phyloP scores from a whole-genome alignment of 1,140 invertebrate species.

The Carcinoscorpius rotundicauda region DNA sequence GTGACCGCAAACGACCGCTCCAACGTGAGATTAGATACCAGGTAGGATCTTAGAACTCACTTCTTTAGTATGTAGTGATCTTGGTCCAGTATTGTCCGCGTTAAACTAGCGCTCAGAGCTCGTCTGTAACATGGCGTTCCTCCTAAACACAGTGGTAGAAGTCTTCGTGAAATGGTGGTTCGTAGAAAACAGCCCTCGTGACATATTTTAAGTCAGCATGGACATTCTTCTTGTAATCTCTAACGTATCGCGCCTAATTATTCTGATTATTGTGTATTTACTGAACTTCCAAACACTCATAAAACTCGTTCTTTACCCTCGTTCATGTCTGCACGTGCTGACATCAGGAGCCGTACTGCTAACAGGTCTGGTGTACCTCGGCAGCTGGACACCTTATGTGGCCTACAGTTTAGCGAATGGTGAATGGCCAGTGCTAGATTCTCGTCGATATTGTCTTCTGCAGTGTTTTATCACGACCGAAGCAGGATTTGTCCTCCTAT shows the following conservation, averaged over 20 bases:
- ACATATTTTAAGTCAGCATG: slow-evolving; percentile 1
- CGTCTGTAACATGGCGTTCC: no score
- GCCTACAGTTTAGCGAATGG: slow-evolving; percentile 19
- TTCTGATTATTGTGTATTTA: slow-evolving; percentile 14
- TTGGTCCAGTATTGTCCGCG: no score
- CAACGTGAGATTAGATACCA: no score
- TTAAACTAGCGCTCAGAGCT: no score
- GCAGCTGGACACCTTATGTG: slow-evolving; percentile 21
- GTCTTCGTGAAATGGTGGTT: no score
- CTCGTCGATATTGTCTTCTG: slow-evolving; percentile 20
- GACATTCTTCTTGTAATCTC: slow-evolving; percentile 14
- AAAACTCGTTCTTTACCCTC: slow-evolving; percentile 10
- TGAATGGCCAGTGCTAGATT: slow-evolving; percentile 19
- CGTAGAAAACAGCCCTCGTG: no score
- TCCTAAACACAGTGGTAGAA: no score
- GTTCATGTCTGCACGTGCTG: slow-evolving; percentile 11
- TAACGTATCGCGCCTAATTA: slow-evolving; percentile 12
- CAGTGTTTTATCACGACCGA: slow-evolving; percentile 18
- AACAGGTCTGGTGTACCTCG: slow-evolving; percentile 15
- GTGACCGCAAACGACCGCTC: no score
- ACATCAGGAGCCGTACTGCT: slow-evolving; percentile 16
- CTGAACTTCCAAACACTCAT: slow-evolving; percentile 14
- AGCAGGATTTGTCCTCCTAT: slow-evolving; percentile 17
- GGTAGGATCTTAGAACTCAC: no score
- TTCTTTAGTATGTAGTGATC: no score